Conservation (phyloP, 2,113 vertebrate genomes). For the Ceyx margarethae region DNA sequence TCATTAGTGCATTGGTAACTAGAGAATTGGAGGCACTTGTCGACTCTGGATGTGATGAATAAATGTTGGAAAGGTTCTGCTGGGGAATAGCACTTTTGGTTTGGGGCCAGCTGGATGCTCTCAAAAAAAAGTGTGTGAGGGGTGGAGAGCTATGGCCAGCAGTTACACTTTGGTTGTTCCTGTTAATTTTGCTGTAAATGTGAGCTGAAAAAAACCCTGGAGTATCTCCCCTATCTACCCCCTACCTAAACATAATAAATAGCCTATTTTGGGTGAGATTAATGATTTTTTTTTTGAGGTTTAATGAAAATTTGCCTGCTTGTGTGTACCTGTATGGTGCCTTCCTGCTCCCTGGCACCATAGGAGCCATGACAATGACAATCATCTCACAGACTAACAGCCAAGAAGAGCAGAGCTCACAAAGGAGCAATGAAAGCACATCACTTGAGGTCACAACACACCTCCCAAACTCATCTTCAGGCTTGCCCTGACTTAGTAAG, state of each 20-base stretch:
- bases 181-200: conserved; percentile 62
- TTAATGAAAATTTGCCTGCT: background rate
- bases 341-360: background rate
- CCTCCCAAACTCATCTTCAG: background rate
- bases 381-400: background rate
- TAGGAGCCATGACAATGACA: fast-evolving
- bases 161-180: conserved; percentile 19
- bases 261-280: background rate
- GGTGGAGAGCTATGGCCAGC: background rate
- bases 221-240: background rate
- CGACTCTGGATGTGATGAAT: conserved; percentile 44
- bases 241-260: background rate
- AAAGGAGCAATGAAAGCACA: background rate
- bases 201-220: conserved; percentile 66
- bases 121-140: background rate
- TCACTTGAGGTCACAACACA: fast-evolving
- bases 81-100: conserved; percentile 42
- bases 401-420: background rate
- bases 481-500: background rate
- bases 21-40: conserved; percentile 61
- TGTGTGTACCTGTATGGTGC: fast-evolving
- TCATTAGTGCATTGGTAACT: conserved; percentile 63
- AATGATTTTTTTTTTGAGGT: background rate
- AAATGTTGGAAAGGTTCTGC: conserved; percentile 46
- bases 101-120: conserved; percentile 62